Conservation (phyloP, 2,113 vertebrate species). For the Python bivittatus region DNA sequence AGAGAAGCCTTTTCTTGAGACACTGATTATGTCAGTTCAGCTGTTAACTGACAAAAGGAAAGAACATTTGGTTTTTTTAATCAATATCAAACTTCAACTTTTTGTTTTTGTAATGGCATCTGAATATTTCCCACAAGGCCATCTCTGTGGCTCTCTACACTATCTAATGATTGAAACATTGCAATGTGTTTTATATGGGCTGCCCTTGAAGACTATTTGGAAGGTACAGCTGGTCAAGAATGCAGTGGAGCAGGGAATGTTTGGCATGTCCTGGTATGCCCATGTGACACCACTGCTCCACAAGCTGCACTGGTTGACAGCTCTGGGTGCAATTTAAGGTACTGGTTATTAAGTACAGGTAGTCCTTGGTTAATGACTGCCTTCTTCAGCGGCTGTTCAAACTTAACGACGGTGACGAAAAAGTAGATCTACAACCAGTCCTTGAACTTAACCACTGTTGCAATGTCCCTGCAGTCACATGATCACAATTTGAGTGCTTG, state of each 20-base stretch:
- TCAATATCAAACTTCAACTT: neutral
- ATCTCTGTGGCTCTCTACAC: neutral
- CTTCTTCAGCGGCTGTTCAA: too few species aligned
- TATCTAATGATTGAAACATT: neutral
- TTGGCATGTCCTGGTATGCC: neutral
- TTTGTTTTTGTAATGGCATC: neutral
- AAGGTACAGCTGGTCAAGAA: neutral
- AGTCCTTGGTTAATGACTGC: neutral
- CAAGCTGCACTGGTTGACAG: neutral
- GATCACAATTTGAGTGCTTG: too few species aligned
- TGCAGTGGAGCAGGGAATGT: neutral
- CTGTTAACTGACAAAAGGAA: neutral
- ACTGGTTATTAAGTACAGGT: neutral
- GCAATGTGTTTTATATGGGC: neutral
- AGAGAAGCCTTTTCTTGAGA: neutral
- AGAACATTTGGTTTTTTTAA: neutral
- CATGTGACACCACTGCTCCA: neutral
- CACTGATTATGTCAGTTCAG: neutral
- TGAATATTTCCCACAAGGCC: neutral
- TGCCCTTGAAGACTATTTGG: neutral
- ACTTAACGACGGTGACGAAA: too few species aligned
- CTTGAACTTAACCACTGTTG: too few species aligned
- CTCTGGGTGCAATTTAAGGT: neutral
- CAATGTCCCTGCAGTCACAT: too few species aligned
- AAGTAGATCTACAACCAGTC: too few species aligned